Percentiles rank a stretch among this genome's conserved stretches.
Conservation (phyloP, 2,888 invertebrate species). For the Agelastica alni region DNA sequence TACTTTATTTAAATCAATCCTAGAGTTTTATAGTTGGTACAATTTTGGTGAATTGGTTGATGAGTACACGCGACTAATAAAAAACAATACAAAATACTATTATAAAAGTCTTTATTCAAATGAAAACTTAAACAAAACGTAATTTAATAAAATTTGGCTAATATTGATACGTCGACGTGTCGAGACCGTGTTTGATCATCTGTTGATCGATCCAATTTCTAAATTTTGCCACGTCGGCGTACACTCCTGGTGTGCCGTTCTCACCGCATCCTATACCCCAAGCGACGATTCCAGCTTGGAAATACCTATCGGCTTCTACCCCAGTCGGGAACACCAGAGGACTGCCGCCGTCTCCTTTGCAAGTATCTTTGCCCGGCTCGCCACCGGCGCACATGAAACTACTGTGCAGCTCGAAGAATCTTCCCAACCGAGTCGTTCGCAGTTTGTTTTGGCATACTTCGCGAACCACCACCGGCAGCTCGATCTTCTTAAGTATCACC, state of each 20-base stretch:
- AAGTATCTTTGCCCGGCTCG: slow-evolving; percentile 67
- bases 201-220: slow-evolving; percentile 74
- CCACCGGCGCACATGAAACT: slow-evolving; percentile 81
- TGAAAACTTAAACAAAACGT: too few species aligned
- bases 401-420: slow-evolving; percentile 66
- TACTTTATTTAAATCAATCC: too few species aligned
- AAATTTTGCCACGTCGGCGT: slow-evolving; percentile 71
- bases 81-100: too few species aligned
- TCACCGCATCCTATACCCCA: slow-evolving; percentile 88
- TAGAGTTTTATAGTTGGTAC: too few species aligned
- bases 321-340: slow-evolving; percentile 71
- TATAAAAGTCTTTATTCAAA: too few species aligned
- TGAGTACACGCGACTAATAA: too few species aligned
- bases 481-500: slow-evolving; percentile 72
- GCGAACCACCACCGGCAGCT: slow-evolving; percentile 67
- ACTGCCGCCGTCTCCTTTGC: slow-evolving; percentile 57
- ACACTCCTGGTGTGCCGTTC: slow-evolving; percentile 74
- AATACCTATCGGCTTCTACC: slow-evolving; percentile 63
- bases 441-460: slow-evolving; percentile 64
- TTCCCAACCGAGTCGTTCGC: slow-evolving; percentile 67
- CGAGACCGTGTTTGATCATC: slow-evolving; percentile 5
- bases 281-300: slow-evolving; percentile 77
- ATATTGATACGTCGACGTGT: slow-evolving; percentile 10
- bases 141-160: too few species aligned
- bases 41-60: too few species aligned